Conservation (phyloP, 2,113 vertebrate genomes). For the Malurus elegans region DNA sequence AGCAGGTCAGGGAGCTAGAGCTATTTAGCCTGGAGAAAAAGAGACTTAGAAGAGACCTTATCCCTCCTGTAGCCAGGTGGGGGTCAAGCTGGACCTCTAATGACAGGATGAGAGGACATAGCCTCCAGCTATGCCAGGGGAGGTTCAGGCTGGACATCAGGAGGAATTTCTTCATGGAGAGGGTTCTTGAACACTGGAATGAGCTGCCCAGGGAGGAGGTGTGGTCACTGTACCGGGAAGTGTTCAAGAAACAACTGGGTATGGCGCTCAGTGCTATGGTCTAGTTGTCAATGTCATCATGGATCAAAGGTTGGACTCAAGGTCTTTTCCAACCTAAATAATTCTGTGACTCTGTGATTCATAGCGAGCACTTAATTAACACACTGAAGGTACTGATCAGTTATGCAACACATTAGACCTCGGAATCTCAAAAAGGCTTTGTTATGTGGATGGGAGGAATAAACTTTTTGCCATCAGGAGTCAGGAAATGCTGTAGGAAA, state of each 20-base stretch:
- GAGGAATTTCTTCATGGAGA: neutral
- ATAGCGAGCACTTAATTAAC: neutral
- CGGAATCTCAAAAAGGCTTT: neutral
- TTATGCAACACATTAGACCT: neutral
- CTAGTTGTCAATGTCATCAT: neutral
- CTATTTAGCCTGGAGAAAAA: neutral
- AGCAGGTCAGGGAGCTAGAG: neutral
- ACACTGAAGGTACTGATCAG: neutral
- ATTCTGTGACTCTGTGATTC: neutral
- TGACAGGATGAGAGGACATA: neutral
- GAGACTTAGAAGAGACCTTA: neutral
- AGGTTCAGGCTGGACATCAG: neutral
- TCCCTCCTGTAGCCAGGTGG: neutral
- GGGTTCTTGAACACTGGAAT: neutral
- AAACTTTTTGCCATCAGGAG: neutral
- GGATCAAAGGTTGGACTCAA: neutral
- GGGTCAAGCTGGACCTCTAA: neutral
- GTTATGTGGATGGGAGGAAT: neutral
- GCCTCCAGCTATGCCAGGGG: neutral
- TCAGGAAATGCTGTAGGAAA: neutral
- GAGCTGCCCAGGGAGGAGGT: neutral
- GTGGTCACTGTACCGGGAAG: neutral
- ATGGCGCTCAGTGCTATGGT: neutral
- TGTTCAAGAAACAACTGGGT: neutral
- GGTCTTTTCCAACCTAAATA: neutral